Evolutionary conservation across 2,113 vertebrate genomes (phyloP), one percentile per base, ranked within the genome.

Genomic region (Limanda limanda): DNA sequence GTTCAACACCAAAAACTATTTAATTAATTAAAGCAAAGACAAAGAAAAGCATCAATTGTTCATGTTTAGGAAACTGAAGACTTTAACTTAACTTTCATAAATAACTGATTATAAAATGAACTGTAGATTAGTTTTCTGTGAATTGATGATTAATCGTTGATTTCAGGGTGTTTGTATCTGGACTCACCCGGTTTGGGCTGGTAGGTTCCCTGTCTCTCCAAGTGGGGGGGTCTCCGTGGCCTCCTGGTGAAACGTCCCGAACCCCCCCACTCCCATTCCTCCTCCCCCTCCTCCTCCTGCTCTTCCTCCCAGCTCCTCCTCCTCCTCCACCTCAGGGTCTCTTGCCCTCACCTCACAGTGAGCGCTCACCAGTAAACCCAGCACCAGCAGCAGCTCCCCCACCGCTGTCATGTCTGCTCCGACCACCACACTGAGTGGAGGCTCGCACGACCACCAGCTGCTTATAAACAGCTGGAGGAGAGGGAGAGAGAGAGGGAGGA

Each of bases 361-460:
- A n/a, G 85, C 92, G 17, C 85, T 89, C 24, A 90, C 87, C 77
- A 94, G 79, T 69, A 94, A 82, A 21, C 85, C 91, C 84, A 93
- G 85, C 4, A 93, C 56, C 58, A 93, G 78, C 74, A 91, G 51
- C 78, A 92, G 74, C 31, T 76, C 71, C 72, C 80, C 88, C 61
- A 87, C 83, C 0, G 70, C 77, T 0, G 17, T 65, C 93, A 93
- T 93, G 74, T 76, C 77, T 86, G 76, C 66, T 64, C 1, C 15
- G 13, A 48, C 35, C 31, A 59, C 56, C 25, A 14, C 14, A 56
- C 54, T 3, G 65, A 74, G 11, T 81, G 82, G n/a, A 72, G 40
- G 21, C 65, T 55, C 4, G 12, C 58, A 23, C 61, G 15, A 11
- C 48, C 68, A 2, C 79, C 79, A 31, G 72, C 74, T 58, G 63